These are phyloP conservation scores for Amphiprion percula DNA, from an alignment of 2,113 vertebrate species.

Conservation along the genomic window DNA sequence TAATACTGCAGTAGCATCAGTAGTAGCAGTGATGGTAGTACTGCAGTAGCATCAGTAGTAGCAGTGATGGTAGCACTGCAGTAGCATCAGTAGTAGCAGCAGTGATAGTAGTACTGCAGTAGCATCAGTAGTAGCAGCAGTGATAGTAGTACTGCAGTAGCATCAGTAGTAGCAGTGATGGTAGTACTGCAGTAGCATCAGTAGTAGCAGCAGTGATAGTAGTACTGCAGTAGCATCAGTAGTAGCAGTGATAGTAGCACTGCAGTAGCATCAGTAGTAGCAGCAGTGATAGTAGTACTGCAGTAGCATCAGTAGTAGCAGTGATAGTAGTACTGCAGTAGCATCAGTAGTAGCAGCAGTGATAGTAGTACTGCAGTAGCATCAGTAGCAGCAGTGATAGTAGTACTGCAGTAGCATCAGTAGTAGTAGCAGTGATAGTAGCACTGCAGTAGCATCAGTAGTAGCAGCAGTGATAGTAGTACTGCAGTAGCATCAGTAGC, in stretches of 20 bases:
- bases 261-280: not conserved
- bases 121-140: not conserved
- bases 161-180: too few species aligned
- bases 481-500: too few species aligned
- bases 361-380: too few species aligned
- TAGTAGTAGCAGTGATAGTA: not conserved
- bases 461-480: too few species aligned
- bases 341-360: too few species aligned
- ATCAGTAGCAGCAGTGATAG: too few species aligned
- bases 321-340: not conserved
- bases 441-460: not conserved
- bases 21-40: too few species aligned
- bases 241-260: not conserved
- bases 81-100: not conserved
- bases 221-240: not conserved
- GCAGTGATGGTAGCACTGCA: too few species aligned
- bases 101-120: too few species aligned
- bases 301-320: not conserved
- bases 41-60: not conserved
- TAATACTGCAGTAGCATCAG: not conserved
- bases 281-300: too few species aligned
- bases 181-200: not conserved
- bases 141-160: not conserved
- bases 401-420: not conserved
- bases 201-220: too few species aligned